phyloP scores from a whole-genome alignment of 2,113 vertebrate genomes.

The Sminthopsis crassicaudata region DNA sequence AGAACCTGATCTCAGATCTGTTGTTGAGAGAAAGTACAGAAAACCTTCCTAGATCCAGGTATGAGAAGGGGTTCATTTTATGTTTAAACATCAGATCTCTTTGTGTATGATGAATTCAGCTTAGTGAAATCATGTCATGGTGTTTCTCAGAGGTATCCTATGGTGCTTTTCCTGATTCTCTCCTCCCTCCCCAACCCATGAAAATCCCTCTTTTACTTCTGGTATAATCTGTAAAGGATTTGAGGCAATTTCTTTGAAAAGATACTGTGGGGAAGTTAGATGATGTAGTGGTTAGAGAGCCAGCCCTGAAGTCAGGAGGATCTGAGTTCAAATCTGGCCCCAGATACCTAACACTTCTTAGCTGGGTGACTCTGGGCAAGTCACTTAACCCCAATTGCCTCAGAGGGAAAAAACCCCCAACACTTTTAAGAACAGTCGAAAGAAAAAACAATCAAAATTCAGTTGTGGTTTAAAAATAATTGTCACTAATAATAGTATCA shows the following conservation, averaged over 20 bases:
- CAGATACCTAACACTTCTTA: too few relatives aligned
- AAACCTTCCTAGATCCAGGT: conserved; percentile 92
- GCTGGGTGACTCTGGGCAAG: too few relatives aligned
- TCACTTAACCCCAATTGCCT: too few relatives aligned
- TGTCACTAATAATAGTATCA: background rate
- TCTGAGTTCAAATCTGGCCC: too few relatives aligned
- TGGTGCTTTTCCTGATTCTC: background rate
- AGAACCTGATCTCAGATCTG: conserved; percentile 94
- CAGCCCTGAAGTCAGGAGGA: too few relatives aligned
- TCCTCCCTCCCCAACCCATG: background rate
- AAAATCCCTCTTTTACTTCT: background rate
- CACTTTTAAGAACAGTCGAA: background rate
- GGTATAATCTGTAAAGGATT: background rate
- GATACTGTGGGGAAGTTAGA: background rate
- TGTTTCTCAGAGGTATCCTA: background rate
- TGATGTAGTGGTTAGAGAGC: too few relatives aligned
- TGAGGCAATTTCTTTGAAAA: background rate
- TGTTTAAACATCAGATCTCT: background rate
- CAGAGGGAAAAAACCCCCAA: too few relatives aligned
- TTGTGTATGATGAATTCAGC: conserved; percentile 16
- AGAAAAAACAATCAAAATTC: background rate
- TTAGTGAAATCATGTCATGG: background rate
- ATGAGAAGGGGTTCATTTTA: conserved; percentile 22
- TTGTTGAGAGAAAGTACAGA: conserved; percentile 94
- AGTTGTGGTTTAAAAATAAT: background rate